Conservation (phyloP, 2,888 invertebrate genomes). For the Andrena praecox region DNA sequence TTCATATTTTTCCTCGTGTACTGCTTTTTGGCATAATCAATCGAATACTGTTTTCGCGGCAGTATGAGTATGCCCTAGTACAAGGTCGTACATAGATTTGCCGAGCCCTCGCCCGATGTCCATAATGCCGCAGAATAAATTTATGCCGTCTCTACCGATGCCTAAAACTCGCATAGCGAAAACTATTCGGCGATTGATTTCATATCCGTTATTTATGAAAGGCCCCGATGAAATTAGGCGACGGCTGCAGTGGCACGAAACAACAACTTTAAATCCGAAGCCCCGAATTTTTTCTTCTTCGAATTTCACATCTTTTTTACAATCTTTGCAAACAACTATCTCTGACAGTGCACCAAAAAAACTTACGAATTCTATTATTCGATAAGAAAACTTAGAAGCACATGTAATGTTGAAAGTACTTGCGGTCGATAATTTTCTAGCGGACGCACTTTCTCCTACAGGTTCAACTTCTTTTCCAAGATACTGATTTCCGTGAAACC, state of each 20-base stretch:
- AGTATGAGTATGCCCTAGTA: background rate
- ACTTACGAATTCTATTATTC: too few species aligned
- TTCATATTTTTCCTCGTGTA: conserved; percentile 31
- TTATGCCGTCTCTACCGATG: conserved; percentile 1
- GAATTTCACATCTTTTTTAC: background rate
- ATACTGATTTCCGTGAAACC: too few species aligned
- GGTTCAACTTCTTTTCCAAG: too few species aligned
- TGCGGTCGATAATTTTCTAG: too few species aligned
- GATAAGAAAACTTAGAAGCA: too few species aligned
- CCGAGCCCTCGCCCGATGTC: background rate
- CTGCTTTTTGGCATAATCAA: conserved; percentile 20
- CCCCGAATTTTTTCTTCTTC: background rate
- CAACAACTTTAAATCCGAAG: background rate
- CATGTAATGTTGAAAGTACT: too few species aligned
- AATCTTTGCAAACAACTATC: background rate
- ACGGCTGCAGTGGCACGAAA: background rate
- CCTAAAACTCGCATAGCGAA: conserved; percentile 27
- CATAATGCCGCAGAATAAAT: conserved; percentile 16
- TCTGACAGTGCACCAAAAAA: too few species aligned
- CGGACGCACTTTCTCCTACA: too few species aligned
- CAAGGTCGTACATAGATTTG: background rate
- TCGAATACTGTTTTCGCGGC: background rate
- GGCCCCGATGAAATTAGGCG: background rate
- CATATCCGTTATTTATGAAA: background rate
- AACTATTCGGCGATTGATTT: conserved; percentile 22